Evolutionary conservation across 2,113 vertebrate genomes (phyloP), one percentile per base, ranked within the genome.

Genomic region (Aix galericulata): DNA sequence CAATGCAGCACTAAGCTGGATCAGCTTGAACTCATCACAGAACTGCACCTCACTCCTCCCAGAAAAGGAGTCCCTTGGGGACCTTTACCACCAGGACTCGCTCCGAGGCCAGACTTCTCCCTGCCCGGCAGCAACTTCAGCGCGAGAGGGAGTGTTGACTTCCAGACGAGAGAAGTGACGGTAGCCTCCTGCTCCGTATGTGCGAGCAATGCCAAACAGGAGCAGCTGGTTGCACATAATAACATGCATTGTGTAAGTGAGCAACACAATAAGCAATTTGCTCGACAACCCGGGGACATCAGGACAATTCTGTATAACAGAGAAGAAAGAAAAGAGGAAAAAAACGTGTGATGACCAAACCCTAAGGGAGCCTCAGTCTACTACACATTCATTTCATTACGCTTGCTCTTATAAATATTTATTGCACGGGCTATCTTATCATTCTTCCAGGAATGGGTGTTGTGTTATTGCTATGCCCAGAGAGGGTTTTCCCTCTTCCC

Each of bases 161-260:
- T 86, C 81, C 88, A 94, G 91, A 84, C 3, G 1, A 86, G 92
- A 73, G 27, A 76, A 96, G 91, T 63, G 90, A 64, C 1, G 77
- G 86, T 92, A 48, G 92, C 95, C 95, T 97, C 93, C 88, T 87
- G 92, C 76, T 93, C 93, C 17, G 11, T 91, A 74, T 92, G 93
- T 42, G 79, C 11, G 29, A 94, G 94, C 91, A 56, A 71, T 95
- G 95, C 96, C 96, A 95, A 95, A 86, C 66, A 81, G 91, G 91
- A 96, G 96, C 97, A 97, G 97, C 96, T 97, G 96, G 93, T 92
- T 95, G 94, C 93, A 89, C 91, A 96, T 97, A 97, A 97, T 95
- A 96, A 97, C 95, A 89, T 40, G 88, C 95, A 94, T 95, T 94
- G 80, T 96, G 95, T 92, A 97, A 97, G 95, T 95, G 96, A 96